Evolutionary conservation across 2,888 invertebrate species (phyloP), one percentile per base, ranked within the genome.

Genomic region (Proisotoma minuta): DNA sequence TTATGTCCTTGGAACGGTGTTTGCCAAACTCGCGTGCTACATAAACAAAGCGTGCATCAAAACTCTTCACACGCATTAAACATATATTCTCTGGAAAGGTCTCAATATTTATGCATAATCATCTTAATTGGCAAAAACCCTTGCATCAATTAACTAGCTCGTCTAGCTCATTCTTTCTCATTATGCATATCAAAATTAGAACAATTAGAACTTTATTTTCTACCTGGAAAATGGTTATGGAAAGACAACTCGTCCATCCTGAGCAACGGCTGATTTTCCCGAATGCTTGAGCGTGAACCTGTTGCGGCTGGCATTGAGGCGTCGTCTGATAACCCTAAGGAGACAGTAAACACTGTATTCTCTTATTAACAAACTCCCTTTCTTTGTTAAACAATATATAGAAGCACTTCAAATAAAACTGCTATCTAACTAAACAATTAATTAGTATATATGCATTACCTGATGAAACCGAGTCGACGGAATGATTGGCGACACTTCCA

Each of bases 221-320:
- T 78, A 91, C 93, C 93, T 81, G 90, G 87, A 79, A 94, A 94
- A 8, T 15, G 39, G 77, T 88, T 86, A 79, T 94, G 93, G 76
- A 84, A 81, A 76, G 88, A 87, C 73, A 87, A 82, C 76, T 87
- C 87, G 78, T 85, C 84, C 78, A 85, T 85, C 81, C 89, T 88
- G 58, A 96, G 84, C 73, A 96, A 86, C 78, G 95, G 95, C 82
- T 95, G 94, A 81, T 90, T 91, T 84, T 96, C 96, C 77, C 92
- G 85, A 81, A 88, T 89, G 68, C 86, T 84, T 69, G 88, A 87
- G 18, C 59, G 58, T 49, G 51, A 29, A 10, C 28, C 56, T 10
- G 59, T 58, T 43, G 61, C 26, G 47, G 60, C 34, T 34, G 65
- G 68, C 59, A 63, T 62, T 59, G 63, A 59, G 27, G 28, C 60